Base-by-base conservation (phyloP, 2,888 invertebrate genomes). In the Vanessa cardui region DNA sequence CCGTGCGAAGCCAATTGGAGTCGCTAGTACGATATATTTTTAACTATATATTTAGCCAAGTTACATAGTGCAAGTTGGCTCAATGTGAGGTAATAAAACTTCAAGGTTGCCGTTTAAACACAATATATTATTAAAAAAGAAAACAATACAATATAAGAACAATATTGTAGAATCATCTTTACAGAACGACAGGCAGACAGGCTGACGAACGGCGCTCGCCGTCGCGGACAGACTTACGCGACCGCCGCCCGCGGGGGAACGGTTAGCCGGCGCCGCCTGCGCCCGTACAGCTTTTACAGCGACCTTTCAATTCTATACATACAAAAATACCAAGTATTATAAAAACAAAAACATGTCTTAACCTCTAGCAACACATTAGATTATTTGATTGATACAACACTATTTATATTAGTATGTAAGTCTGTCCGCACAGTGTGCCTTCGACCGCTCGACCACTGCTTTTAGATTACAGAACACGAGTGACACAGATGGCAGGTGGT, bases 101-200 rank as follows among this genome's bases (percentile, higher is more conserved):
- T 80, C 69, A 58, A 65, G 31, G 60, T 15, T 21, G 84, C 86
- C 74, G 85, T 91, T 91, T 90, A 91, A 92, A 92, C 91, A 91
- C 90, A 90, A 91, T 92, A 91, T 92, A 91, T 90, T 91, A 91
- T 88, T 89, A 88, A 89, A 87, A 90, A 90, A 88, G 87, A 85
- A 83, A 88, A 90, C 88, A 90, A 89, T 88, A 90, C 90, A 89
- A 88, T 90, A 89, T 85, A 90, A 87, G 90, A 90, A 89, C 88
- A 86, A 89, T 90, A 89, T 90, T 88, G 89, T 89, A 89, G 88
- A 88, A 86, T 88, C 83, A 86, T 87, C 82, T 87, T 87, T 83
- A 87, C 86, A 87, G 83, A 84, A 81, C 81, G 77, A 76, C 73
- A 73, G 68, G 69, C 39, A 69, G 68, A 39, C 39, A 60, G 50